A percentile compares a stretch with the other conserved stretches of the same genome.
Conservation (phyloP, 2,888 invertebrate genomes). For the Bruchidius siliquastri region DNA sequence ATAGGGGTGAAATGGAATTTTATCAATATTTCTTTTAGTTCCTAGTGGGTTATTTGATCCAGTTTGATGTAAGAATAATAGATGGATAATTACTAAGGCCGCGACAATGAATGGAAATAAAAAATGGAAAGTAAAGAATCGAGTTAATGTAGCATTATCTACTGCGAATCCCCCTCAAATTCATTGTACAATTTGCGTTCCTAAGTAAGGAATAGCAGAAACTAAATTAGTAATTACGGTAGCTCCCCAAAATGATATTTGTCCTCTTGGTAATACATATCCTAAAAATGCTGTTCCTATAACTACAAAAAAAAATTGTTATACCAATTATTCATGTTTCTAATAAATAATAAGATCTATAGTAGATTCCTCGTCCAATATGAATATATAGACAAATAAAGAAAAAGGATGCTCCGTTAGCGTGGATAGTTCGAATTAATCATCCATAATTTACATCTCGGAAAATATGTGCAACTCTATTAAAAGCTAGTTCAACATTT, state of each 20-base stretch:
- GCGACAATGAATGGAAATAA: constrained; percentile 64
- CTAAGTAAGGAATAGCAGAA: constrained; percentile 68
- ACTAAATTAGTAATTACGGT: constrained; percentile 53
- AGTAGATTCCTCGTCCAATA: constrained; percentile 62
- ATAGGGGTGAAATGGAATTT: constrained; percentile 66
- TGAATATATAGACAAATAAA: constrained; percentile 67
- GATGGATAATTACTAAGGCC: constrained; percentile 58
- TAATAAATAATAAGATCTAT: constrained; percentile 46
- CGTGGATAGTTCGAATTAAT: constrained; percentile 61
- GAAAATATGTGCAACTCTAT: constrained; percentile 63
- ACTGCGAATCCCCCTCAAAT: constrained; percentile 74
- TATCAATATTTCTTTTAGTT: constrained; percentile 60
- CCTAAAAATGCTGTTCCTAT: constrained; percentile 75
- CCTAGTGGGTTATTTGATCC: constrained; percentile 48
- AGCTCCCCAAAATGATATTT: constrained; percentile 79
- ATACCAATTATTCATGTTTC: constrained; percentile 63
- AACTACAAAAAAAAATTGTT: constrained; percentile 59
- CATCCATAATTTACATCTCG: constrained; percentile 68
- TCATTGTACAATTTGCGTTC: constrained; percentile 60
- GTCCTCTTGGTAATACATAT: constrained; percentile 73
- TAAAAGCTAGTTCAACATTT: constrained; percentile 60
- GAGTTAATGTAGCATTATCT: constrained; percentile 68
- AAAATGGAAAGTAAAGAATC: constrained; percentile 73
- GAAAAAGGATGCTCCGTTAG: constrained; percentile 69
- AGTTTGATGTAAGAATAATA: constrained; percentile 57